These are phyloP conservation scores for Cygnus olor DNA, from an alignment of 2,797 vertebrate genomes.

Conservation along the genomic window DNA sequence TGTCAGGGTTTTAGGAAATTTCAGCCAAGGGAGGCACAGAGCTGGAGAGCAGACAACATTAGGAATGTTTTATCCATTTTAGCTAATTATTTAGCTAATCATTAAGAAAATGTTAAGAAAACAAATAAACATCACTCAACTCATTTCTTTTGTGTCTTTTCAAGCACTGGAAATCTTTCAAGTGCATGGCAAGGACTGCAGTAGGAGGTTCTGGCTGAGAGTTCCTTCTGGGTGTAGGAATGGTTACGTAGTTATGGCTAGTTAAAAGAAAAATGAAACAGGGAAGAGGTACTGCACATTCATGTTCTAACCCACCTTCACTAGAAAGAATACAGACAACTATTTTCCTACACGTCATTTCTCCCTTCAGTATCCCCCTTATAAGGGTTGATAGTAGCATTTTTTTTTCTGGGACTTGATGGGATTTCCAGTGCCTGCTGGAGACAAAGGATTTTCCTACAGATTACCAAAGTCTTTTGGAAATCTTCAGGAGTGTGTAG, in stretches of 20 bases:
- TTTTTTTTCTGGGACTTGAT: not conserved
- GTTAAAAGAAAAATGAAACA: not conserved
- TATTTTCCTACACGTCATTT: not conserved
- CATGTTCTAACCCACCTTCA: not conserved
- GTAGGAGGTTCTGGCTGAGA: not conserved
- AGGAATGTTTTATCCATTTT: not conserved
- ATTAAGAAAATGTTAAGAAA: conserved; percentile 10
- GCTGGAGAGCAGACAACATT: not conserved
- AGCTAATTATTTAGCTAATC: not conserved
- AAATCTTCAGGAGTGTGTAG: not conserved
- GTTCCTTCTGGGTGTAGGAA: not conserved
- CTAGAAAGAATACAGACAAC: not conserved
- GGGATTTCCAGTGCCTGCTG: not conserved
- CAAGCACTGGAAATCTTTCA: not conserved
- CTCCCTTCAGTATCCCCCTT: not conserved
- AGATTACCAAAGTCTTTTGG: not conserved
- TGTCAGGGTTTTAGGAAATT: not conserved
- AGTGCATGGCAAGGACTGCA: not conserved
- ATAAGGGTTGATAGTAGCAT: not conserved
- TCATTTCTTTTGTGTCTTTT: not conserved
- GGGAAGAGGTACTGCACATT: not conserved
- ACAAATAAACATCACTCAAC: not conserved
- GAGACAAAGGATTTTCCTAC: not conserved
- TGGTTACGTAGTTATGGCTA: not conserved
- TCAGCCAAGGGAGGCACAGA: not conserved